phyloP scores from a whole-genome alignment of 2,797 vertebrate genomes.

The Cossypha heuglini region DNA sequence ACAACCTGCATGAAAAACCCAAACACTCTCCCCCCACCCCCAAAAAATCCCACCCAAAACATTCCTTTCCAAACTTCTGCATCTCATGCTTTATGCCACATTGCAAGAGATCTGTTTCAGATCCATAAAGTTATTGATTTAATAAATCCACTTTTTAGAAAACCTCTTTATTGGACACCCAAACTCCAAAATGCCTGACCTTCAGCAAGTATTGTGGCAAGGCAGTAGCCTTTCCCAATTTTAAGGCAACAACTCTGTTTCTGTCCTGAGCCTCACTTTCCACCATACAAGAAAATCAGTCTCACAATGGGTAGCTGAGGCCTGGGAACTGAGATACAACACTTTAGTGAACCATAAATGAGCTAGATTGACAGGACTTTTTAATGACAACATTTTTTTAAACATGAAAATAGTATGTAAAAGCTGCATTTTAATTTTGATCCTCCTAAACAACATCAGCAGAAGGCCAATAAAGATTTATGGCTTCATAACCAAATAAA shows the following conservation, averaged over 20 bases:
- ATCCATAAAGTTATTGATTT: background rate
- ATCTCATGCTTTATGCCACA: background rate
- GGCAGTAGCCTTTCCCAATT: background rate
- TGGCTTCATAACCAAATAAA: background rate
- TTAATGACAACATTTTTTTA: background rate
- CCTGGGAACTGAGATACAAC: background rate
- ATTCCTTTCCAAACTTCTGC: background rate
- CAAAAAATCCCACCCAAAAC: background rate
- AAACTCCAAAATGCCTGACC: background rate
- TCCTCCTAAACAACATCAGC: background rate
- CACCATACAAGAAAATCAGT: background rate
- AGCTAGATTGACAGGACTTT: background rate
- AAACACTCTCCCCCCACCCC: background rate
- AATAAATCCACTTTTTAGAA: constrained; percentile 1
- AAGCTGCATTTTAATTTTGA: background rate
- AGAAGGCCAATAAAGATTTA: background rate
- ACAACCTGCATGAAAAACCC: background rate
- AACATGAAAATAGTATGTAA: background rate
- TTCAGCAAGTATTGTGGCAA: background rate
- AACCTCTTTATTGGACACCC: background rate
- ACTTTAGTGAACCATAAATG: background rate
- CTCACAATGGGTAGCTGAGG: background rate
- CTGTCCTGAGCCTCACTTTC: background rate
- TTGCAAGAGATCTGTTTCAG: background rate
- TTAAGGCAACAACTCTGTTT: background rate